These are phyloP conservation scores for Petrolisthes manimaculis DNA, from an alignment of 2,888 invertebrate species.

Conservation along the genomic window DNA sequence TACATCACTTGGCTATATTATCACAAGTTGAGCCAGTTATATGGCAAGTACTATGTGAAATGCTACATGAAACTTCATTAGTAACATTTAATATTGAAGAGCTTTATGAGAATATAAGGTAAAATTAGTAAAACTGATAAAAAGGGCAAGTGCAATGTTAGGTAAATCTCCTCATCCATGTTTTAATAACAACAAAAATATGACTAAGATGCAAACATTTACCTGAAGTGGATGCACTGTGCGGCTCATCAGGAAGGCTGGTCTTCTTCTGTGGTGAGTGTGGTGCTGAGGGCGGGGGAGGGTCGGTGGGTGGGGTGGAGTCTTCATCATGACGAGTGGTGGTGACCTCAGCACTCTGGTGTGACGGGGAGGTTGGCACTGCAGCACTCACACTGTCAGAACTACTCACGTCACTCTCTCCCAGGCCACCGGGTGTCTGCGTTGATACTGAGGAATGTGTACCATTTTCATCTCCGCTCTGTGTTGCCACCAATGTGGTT, in stretches of 20 bases:
- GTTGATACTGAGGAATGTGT: slow-evolving; percentile 64
- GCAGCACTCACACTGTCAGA: slow-evolving; percentile 58
- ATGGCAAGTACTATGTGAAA: no score
- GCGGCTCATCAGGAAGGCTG: slow-evolving; percentile 49
- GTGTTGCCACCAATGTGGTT: slow-evolving; percentile 55
- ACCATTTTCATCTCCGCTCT: slow-evolving; percentile 49
- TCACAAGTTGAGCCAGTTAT: no score
- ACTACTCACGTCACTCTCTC: slow-evolving; percentile 63
- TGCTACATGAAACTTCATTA: no score
- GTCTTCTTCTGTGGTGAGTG: slow-evolving; percentile 56
- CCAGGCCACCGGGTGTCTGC: slow-evolving; percentile 58
- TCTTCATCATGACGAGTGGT: slow-evolving; percentile 65
- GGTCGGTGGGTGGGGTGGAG: slow-evolving; percentile 51
- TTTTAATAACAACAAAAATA: no score
- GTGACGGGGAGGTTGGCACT: slow-evolving; percentile 60
- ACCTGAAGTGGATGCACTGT: slow-evolving; percentile 60
- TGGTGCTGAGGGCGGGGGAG: slow-evolving; percentile 40
- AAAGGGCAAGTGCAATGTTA: no score
- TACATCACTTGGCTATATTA: no score
- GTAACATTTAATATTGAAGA: no score
- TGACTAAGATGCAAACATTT: background rate
- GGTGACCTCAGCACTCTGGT: slow-evolving; percentile 65
- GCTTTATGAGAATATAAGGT: no score
- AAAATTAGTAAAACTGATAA: no score
- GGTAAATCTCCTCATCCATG: no score